phyloP scores from a whole-genome alignment of 1,140 invertebrate genomes.

The Bombus terrestris region DNA sequence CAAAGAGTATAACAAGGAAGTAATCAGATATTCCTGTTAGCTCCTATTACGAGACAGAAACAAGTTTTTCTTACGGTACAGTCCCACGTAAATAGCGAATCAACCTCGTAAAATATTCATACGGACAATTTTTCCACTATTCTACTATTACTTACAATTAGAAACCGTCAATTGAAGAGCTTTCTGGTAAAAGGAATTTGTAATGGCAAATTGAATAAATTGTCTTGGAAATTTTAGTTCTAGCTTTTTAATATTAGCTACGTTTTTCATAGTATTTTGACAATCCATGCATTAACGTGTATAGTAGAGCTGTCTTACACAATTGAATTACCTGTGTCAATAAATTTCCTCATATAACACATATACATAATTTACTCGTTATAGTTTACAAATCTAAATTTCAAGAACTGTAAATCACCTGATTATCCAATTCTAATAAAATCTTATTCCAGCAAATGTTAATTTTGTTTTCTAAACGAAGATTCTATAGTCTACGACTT shows the following conservation, averaged over 20 bases:
- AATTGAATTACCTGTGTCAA: too few relatives aligned
- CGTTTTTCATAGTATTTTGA: too few relatives aligned
- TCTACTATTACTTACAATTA: neutral
- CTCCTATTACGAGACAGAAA: neutral
- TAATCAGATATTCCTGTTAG: neutral
- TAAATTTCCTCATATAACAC: too few relatives aligned
- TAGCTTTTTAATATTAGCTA: neutral
- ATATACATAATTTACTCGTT: too few relatives aligned
- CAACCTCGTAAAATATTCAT: neutral
- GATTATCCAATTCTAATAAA: too few relatives aligned
- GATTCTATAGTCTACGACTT: too few relatives aligned
- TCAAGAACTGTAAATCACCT: too few relatives aligned
- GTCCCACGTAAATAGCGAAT: neutral
- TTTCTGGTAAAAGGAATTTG: neutral
- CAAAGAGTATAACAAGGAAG: neutral
- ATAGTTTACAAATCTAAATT: too few relatives aligned
- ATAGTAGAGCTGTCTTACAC: too few relatives aligned
- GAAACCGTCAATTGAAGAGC: neutral
- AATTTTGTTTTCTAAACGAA: too few relatives aligned
- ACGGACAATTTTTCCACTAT: neutral
- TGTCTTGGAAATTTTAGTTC: neutral
- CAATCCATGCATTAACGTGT: too few relatives aligned
- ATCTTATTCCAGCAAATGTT: too few relatives aligned
- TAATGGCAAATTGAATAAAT: neutral
- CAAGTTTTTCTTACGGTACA: conserved; percentile 6